These are phyloP conservation scores for Loripinus fragilis DNA, from an alignment of 2,888 invertebrate species.

Conservation along the genomic window DNA sequence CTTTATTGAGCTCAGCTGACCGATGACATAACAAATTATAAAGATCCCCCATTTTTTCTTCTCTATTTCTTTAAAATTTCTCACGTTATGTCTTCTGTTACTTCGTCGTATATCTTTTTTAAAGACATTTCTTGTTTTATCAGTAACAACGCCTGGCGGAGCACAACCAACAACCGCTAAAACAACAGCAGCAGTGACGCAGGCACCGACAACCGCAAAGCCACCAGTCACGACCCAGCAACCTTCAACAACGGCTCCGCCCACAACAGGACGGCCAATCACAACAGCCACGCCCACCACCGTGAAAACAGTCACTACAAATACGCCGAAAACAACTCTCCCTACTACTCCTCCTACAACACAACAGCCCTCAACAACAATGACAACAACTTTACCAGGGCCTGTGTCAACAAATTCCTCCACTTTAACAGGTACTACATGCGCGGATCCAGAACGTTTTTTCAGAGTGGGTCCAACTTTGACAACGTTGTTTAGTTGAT, in stretches of 20 bases:
- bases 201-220: neutral
- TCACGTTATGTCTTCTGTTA: too few relatives aligned
- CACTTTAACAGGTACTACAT: too few relatives aligned
- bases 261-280: neutral
- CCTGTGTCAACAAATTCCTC: too few relatives aligned
- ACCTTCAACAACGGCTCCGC: neutral
- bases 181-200: neutral
- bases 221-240: neutral
- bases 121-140: neutral
- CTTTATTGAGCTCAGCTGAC: too few relatives aligned
- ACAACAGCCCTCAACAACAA: conserved; percentile 1
- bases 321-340: neutral
- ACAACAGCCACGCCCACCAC: neutral
- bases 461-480: too few relatives aligned
- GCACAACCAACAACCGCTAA: neutral
- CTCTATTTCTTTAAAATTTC: too few relatives aligned
- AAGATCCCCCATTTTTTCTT: too few relatives aligned
- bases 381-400: neutral
- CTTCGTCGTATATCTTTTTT: too few relatives aligned
- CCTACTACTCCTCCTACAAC: neutral
- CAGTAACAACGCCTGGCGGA: neutral
- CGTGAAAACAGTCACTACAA: neutral
- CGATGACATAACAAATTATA: too few relatives aligned
- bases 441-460: too few relatives aligned
- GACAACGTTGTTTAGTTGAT: too few relatives aligned